Conservation (phyloP, 2,888 invertebrate species). For the Acleris literana region DNA sequence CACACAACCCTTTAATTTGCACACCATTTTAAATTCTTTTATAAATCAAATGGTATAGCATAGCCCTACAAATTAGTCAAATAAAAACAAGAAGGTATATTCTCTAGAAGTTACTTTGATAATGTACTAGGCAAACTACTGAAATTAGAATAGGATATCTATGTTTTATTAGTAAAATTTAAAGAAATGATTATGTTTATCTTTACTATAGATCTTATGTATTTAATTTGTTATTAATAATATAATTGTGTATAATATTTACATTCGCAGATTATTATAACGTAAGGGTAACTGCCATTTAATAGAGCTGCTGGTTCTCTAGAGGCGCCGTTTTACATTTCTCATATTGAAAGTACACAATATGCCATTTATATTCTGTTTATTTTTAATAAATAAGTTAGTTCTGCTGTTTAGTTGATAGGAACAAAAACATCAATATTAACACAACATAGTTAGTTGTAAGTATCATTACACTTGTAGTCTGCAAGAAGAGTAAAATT, state of each 20-base stretch:
- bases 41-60: conserved; percentile 64
- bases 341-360: conserved; percentile 11
- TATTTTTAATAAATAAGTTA: conserved; percentile 19
- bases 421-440: too few species aligned
- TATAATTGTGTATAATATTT: conserved; percentile 78
- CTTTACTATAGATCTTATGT: conserved; percentile 77
- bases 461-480: too few species aligned
- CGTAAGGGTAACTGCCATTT: conserved; percentile 70
- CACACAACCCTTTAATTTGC: conserved; percentile 84
- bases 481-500: too few species aligned
- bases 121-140: conserved; percentile 72
- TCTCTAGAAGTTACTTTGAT: conserved; percentile 53
- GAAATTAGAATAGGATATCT: conserved; percentile 69
- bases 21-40: conserved; percentile 75
- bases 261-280: conserved; percentile 69
- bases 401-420: background rate
- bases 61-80: conserved; percentile 54
- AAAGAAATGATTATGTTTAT: conserved; percentile 80
- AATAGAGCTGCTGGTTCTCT: conserved; percentile 47
- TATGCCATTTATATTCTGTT: conserved; percentile 16
- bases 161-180: conserved; percentile 73
- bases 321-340: conserved; percentile 9
- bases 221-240: conserved; percentile 78
- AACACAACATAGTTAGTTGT: too few species aligned
- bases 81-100: conserved; percentile 57